A percentile compares a stretch with the other conserved stretches of the same genome.
These are phyloP conservation scores for Pungitius pungitius DNA, from an alignment of 2,113 vertebrate genomes.

Conservation along the genomic window DNA sequence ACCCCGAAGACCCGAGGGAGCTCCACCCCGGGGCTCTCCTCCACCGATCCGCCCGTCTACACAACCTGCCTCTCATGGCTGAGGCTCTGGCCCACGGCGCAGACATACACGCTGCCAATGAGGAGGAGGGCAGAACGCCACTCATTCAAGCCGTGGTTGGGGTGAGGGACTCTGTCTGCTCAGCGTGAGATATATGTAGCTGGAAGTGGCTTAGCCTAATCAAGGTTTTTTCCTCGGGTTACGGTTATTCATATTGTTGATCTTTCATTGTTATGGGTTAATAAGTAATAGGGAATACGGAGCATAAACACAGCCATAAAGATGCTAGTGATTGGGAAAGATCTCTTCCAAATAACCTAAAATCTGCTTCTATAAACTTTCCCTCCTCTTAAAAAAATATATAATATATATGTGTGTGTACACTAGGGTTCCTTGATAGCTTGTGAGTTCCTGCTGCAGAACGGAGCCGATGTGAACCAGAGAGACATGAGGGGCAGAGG, in stretches of 20 bases:
- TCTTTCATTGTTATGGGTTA: neutral
- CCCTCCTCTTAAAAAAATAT: neutral
- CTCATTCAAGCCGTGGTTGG: constrained; percentile 95
- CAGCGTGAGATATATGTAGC: neutral
- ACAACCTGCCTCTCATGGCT: constrained; percentile 92
- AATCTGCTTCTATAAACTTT: neutral
- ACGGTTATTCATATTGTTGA: neutral
- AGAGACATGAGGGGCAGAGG: constrained; percentile 89
- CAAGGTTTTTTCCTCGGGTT: neutral
- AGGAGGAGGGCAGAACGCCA: constrained; percentile 88
- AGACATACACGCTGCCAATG: constrained; percentile 87
- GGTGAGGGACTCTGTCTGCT: constrained; percentile 78
- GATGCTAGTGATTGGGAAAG: too few relatives aligned
- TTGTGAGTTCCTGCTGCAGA: constrained; percentile 97
- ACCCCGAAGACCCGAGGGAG: constrained; percentile 81
- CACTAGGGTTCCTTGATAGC: constrained; percentile 92
- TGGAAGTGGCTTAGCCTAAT: neutral
- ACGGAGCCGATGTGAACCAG: constrained; percentile 96
- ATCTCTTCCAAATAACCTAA: neutral
- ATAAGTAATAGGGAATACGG: too few relatives aligned
- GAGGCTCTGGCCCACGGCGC: constrained; percentile 95
- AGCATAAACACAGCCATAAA: neutral
- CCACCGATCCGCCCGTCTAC: constrained; percentile 86
- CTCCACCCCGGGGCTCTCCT: constrained; percentile 85
- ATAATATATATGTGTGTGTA: constrained; percentile 4